These are phyloP conservation scores for Trogon surrucura DNA, from an alignment of 2,113 vertebrate species.

Conservation along the genomic window DNA sequence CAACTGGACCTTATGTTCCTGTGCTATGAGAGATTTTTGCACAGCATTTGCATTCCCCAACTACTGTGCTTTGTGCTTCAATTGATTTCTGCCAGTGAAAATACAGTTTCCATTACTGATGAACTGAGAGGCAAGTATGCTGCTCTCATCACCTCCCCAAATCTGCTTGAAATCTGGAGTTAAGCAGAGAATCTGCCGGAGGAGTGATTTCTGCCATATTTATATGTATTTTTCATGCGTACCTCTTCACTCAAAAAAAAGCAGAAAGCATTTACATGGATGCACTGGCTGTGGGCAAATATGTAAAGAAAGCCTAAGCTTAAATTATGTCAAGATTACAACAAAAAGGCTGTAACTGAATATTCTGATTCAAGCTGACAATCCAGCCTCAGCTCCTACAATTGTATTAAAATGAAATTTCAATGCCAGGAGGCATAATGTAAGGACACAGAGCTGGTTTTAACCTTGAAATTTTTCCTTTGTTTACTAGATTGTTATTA, in stretches of 20 bases:
- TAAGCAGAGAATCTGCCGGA: not conserved
- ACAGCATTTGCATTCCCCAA: not conserved
- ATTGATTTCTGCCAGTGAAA: constrained; percentile 16
- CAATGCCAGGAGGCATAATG: not conserved
- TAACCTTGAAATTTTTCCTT: not conserved
- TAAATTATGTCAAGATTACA: constrained; percentile 29
- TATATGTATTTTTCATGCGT: constrained; percentile 4
- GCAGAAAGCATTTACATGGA: not conserved
- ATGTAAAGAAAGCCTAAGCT: not conserved
- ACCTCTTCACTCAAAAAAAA: not conserved
- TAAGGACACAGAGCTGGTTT: not conserved
- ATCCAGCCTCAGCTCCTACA: not conserved
- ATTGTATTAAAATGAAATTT: constrained; percentile 1
- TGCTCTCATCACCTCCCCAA: not conserved
- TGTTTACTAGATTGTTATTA: not conserved
- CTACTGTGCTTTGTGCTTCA: not conserved
- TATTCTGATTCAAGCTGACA: constrained; percentile 34
- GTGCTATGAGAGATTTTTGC: not conserved
- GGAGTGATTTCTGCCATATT: not conserved
- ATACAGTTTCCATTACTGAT: not conserved
- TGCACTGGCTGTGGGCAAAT: not conserved
- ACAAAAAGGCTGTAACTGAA: not conserved
- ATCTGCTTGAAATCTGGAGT: constrained; percentile 6
- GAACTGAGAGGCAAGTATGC: not conserved
- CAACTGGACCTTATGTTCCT: accelerated